These are phyloP conservation scores for Kuschelorhynchus macadamiae DNA, from an alignment of 2,888 invertebrate genomes.

Conservation along the genomic window DNA sequence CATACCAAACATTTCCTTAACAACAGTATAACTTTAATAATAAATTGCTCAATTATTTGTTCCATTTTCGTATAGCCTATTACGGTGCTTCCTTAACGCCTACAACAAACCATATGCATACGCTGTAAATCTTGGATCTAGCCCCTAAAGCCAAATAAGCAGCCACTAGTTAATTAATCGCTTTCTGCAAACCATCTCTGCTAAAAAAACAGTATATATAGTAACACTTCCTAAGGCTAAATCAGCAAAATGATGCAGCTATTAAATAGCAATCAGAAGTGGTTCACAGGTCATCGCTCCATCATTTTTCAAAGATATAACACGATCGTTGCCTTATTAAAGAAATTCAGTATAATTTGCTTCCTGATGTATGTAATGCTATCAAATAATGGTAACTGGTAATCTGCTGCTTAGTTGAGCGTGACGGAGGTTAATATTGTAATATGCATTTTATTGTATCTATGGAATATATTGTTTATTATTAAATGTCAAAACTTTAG, in stretches of 20 bases:
- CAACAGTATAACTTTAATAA: too few species aligned
- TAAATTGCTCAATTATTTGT: not conserved
- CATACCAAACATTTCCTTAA: too few species aligned
- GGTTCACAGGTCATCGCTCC: slow-evolving; percentile 32
- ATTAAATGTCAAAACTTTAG: too few species aligned
- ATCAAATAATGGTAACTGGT: slow-evolving; percentile 8
- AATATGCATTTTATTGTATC: too few species aligned
- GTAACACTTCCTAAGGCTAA: slow-evolving; percentile 16
- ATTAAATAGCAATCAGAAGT: slow-evolving; percentile 37
- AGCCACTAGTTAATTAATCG: not conserved
- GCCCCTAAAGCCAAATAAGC: too few species aligned
- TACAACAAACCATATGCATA: not conserved
- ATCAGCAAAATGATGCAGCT: slow-evolving; percentile 26
- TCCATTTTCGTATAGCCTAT: not conserved
- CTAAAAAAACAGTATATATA: slow-evolving; percentile 8
- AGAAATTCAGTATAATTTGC: not conserved
- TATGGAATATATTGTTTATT: too few species aligned
- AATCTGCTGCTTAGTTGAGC: not conserved
- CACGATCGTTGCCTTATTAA: slow-evolving; percentile 12
- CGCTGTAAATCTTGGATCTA: too few species aligned
- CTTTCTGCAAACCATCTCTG: not conserved
- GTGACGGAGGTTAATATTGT: not conserved
- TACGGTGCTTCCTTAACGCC: not conserved
- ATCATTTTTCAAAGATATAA: slow-evolving; percentile 21
- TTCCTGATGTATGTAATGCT: slow-evolving; percentile 16